Conservation (phyloP, 1,140 invertebrate species). For the Drosophila takahashii region DNA sequence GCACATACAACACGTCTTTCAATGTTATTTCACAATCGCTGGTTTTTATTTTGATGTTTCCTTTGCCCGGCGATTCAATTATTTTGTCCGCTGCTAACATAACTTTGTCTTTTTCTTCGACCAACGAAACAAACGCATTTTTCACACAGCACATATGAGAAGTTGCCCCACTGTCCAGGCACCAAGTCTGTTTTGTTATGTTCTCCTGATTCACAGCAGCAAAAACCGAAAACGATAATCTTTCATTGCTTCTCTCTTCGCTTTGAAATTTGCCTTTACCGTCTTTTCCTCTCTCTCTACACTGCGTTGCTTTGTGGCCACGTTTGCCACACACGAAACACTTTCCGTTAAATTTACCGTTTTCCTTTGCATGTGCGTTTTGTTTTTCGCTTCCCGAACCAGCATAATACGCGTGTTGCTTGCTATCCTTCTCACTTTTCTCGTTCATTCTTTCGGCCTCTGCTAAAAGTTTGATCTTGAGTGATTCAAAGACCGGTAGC, state of each 20-base stretch:
- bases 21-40: neutral
- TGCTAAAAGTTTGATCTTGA: neutral
- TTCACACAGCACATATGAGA: no score
- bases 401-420: no score
- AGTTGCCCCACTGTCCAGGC: no score
- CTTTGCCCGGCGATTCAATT: neutral
- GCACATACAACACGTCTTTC: neutral
- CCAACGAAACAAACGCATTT: neutral
- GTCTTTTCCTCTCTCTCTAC: no score
- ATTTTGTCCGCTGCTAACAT: neutral
- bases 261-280: neutral
- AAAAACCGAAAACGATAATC: neutral
- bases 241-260: neutral
- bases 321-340: no score
- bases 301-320: neutral
- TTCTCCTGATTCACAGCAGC: neutral
- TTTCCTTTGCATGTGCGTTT: neutral
- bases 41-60: neutral
- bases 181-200: neutral
- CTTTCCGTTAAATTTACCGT: slow-evolving; percentile 1
- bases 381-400: no score
- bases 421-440: neutral
- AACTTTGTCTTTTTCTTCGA: neutral
- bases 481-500: no score
- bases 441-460: neutral